Base-by-base conservation (phyloP, 2,888 invertebrate genomes). In the Perithous albicinctus region DNA sequence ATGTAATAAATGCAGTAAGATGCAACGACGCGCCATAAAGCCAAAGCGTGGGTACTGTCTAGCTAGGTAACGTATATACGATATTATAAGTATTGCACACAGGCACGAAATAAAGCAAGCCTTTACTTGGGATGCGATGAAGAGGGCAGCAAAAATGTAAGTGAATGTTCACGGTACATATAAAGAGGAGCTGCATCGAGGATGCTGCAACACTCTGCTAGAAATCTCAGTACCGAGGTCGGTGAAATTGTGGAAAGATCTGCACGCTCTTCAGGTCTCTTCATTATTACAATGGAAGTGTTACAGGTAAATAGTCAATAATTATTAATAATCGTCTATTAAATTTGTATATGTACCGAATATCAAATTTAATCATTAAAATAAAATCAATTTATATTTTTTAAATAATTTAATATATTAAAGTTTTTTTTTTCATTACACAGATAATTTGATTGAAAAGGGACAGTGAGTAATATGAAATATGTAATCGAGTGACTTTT, bases 81-180 rank as follows among this genome's bases (percentile, higher is more conserved):
- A 54, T 41, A 56, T 54, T 41, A 26, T 26, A 59, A 23, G 79
- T 63, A 76, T 83, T 73, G 84, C 84, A 78, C 82, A 82, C 83
- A 72, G 80, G 70, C 67, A 77, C 80, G 72, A 79, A 80, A 73
- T 79, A 76, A 83, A 80, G 80, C 83, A 79, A 74, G 81, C 83
- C 81, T 82, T 79, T 64, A 66, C 79, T 59, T 69, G 66, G 69
- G 70, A 76, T 69, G 73, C 70, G 72, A 83, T 79, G 82, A 85
- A 82, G 84, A 83, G 82, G 75, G 70, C 75, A 79, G 74, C 48
- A 80, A 87, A 88, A 88, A 88, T 88, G 86, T 78, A 84, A 90
- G 90, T 89, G 90, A 91, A 90, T 85, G 90, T 88, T 83, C 86
- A 83, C 85, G 84, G 87, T 87, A 88, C 56, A 32, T 87, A 88